Evolutionary conservation across 53 echinoderm and acorn worm species (phyloP).

Genomic region (Zoroaster sp.): DNA sequence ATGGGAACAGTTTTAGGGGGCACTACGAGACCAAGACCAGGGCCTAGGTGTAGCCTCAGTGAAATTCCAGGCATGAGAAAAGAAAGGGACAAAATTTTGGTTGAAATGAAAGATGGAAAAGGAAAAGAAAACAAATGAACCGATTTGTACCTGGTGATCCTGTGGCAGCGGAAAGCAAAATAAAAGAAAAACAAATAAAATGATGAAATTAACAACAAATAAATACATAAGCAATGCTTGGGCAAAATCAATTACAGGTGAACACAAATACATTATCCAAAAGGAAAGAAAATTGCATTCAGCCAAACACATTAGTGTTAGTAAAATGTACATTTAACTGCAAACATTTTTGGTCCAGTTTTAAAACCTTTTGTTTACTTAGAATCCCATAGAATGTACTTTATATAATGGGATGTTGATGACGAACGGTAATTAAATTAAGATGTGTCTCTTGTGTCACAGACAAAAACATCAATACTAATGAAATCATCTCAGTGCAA

Average conservation of each 20-base stretch:
- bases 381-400: no score
- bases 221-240: neutral
- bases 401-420: no score
- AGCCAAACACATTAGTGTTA: neutral
- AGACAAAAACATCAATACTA: slow-evolving; percentile 18
- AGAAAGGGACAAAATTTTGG: neutral
- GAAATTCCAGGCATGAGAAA: no score
- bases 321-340: no score
- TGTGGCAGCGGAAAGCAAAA: slow-evolving; percentile 46
- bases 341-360: no score
- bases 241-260: neutral
- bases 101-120: neutral
- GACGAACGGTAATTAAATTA: slow-evolving; percentile 3
- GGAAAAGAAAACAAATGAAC: neutral
- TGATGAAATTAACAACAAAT: slow-evolving; percentile 22
- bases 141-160: slow-evolving; percentile 52
- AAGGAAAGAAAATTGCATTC: neutral
- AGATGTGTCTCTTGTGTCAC: neutral
- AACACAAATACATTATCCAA: neutral
- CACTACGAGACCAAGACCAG: no score
- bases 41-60: no score
- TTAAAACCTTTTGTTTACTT: no score
- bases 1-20: no score
- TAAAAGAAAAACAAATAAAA: slow-evolving; percentile 1
- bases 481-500: neutral